Conservation (phyloP, 2,113 vertebrate genomes). For the Macrotis lagotis region DNA sequence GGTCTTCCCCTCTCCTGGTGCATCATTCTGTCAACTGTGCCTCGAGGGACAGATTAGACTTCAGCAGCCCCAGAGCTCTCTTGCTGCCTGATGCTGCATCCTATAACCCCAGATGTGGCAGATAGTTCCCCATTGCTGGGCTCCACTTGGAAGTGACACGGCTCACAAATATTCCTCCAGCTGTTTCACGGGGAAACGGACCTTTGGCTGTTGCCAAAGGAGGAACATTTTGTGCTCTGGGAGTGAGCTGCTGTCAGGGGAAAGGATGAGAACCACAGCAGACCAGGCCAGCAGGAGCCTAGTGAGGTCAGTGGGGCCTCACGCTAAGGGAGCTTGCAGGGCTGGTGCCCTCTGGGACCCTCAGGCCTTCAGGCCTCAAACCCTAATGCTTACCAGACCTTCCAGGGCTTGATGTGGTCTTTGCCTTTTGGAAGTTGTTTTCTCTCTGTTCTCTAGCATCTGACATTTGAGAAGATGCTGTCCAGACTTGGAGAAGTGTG, state of each 20-base stretch:
- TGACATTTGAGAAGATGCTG: background rate
- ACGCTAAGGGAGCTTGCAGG: background rate
- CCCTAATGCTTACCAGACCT: background rate
- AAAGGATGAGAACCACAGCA: background rate
- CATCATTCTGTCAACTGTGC: too few species aligned
- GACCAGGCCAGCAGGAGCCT: background rate
- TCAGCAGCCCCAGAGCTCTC: too few species aligned
- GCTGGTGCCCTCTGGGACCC: background rate
- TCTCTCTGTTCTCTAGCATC: background rate
- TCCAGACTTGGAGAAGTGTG: background rate
- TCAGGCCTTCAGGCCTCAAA: background rate
- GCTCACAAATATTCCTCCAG: background rate
- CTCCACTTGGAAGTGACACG: background rate
- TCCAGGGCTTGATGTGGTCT: background rate
- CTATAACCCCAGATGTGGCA: too few species aligned
- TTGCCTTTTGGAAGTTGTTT: background rate
- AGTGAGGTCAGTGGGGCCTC: background rate
- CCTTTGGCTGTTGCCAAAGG: background rate
- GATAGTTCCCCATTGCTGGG: background rate
- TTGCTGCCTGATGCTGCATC: too few species aligned
- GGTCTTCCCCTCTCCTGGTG: too few species aligned
- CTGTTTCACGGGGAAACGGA: background rate
- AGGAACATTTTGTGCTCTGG: background rate
- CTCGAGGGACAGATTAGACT: too few species aligned
- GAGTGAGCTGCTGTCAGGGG: background rate